phyloP scores from a whole-genome alignment of 1,140 invertebrate genomes.

The Littorina saxatilis region DNA sequence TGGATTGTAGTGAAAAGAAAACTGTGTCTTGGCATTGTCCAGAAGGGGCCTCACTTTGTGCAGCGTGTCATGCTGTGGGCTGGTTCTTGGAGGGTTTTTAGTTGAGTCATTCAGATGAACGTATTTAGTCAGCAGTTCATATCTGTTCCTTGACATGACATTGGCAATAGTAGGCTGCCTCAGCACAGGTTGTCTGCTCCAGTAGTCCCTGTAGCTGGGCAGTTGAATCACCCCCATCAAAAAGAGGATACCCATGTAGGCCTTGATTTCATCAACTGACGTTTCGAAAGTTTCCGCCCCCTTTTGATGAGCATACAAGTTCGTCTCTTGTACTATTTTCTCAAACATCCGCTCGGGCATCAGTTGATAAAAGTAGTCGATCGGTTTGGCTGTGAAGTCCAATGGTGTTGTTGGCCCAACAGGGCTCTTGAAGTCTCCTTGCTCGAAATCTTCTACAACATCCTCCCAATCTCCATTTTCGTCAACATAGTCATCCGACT shows the following conservation, averaged over 20 bases:
- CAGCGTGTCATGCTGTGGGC: too few relatives aligned
- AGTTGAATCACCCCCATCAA: constrained; percentile 33
- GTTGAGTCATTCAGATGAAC: too few relatives aligned
- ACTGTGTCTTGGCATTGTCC: too few relatives aligned
- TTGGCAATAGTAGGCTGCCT: neutral
- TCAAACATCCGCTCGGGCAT: neutral
- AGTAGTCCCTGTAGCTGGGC: neutral
- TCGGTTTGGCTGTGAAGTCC: neutral
- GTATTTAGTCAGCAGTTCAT: too few relatives aligned
- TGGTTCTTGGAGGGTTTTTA: too few relatives aligned
- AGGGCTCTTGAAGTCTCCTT: neutral
- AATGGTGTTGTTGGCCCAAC: constrained; percentile 3
- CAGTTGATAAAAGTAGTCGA: constrained; percentile 1
- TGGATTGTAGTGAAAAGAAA: constrained; percentile 27
- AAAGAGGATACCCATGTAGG: constrained; percentile 15
- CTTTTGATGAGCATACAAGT: neutral
- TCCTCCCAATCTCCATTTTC: neutral
- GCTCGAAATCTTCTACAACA: neutral
- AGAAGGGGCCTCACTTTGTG: too few relatives aligned
- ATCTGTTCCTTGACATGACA: neutral
- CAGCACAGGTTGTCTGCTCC: constrained; percentile 2
- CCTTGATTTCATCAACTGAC: neutral
- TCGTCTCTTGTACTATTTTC: neutral
- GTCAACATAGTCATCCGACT: neutral
- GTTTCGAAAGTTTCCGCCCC: neutral